Evolutionary conservation across 2,888 invertebrate species (phyloP).

Genomic region (Sisyra nigra): DNA sequence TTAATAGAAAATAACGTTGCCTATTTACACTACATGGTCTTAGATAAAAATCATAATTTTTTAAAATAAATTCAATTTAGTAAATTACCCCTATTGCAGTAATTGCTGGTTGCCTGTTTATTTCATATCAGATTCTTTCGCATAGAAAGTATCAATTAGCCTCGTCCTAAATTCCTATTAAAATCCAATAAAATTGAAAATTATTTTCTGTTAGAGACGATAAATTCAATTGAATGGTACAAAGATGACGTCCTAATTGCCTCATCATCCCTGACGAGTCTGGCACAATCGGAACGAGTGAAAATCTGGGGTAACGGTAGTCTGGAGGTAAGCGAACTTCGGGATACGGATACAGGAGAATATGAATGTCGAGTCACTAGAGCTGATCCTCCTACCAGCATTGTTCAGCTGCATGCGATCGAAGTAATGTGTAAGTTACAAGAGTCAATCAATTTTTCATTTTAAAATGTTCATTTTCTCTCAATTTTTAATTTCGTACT

Average conservation of each 20-base stretch:
- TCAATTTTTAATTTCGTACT: too few relatives aligned
- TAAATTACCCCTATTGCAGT: background rate
- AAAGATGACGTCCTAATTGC: conserved; percentile 46
- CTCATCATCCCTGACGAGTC: conserved; percentile 36
- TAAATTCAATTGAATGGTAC: conserved; percentile 53
- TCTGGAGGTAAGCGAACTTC: conserved; percentile 41
- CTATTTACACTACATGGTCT: background rate
- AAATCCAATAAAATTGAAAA: too few relatives aligned
- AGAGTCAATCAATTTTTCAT: background rate
- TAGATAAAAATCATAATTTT: background rate
- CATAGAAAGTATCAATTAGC: background rate
- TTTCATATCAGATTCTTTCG: background rate
- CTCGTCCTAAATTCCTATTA: too few relatives aligned
- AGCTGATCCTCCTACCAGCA: conserved; percentile 46
- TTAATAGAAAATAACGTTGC: too few relatives aligned
- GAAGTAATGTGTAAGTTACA: conserved; percentile 57
- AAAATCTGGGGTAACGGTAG: conserved; percentile 55
- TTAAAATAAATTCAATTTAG: background rate
- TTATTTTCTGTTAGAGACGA: conserved; percentile 28
- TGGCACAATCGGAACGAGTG: conserved; percentile 27
- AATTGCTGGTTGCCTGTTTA: background rate
- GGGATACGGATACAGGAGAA: conserved; percentile 42
- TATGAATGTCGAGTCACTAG: conserved; percentile 52
- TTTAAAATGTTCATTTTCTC: too few relatives aligned
- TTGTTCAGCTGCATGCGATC: conserved; percentile 58